Evolutionary conservation across 2,888 invertebrate genomes (phyloP), one percentile per base, ranked within the genome.

Genomic region (Flabesymbios commensalis): DNA sequence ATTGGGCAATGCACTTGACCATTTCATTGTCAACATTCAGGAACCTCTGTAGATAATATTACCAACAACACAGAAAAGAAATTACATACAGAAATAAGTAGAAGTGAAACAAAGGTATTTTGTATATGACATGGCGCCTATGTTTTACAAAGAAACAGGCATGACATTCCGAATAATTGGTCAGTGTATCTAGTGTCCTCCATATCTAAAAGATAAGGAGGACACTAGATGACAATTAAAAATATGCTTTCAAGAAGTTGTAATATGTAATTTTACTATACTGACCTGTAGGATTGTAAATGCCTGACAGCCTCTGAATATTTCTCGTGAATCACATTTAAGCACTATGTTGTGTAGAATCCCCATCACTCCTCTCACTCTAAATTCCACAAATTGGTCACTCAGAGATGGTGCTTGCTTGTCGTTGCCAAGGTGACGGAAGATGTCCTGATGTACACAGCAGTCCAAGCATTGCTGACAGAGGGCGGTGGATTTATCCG

Each of bases 281-380:
- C n/a, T n/a, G n/a, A n/a, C n/a, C n/a, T n/a, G n/a, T 17, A 75
- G 58, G 28, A 69, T 57, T 0, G 64, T 47, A 5, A 75, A 62
- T 2, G 70, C 57, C 14, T 63, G 60, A 36, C 61, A 59, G 32
- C 68, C 65, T 31, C 72, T 60, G 14, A 75, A 53, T 1, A 49
- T 51, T 36, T 64, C 59, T 14, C 66, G 59, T 17, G 58, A 33
- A 4, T 31, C 39, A 24, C 14, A n/a, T 7, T 22, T 29, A 4
- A 73, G 71, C 28, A 75, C 75, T 5, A 75, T 19, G 29, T 58
- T 58, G 22, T 58, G 36, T 14, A 58, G 57, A 10, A 76, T 72
- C n/a, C 78, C 77, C 4, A 78, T 63, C 36, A 74, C 55, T 22
- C 75, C 70, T 57, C 76, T 77, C 14, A 73, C 64, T 39, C 64